phyloP scores from a whole-genome alignment of 1,140 invertebrate genomes.

The Steinernema feltiae region DNA sequence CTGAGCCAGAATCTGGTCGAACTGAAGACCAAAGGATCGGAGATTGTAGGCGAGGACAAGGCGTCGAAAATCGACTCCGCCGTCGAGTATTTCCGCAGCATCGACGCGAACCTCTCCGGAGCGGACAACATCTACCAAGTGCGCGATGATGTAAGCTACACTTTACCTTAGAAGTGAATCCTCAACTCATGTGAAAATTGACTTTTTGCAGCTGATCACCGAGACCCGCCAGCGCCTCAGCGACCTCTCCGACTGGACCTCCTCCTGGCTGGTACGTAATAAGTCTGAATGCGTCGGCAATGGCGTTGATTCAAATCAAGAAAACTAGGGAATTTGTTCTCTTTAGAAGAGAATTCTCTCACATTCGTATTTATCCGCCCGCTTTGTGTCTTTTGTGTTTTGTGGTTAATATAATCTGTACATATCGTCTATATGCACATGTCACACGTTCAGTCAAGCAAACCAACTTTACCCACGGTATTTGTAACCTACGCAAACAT shows the following conservation, averaged over 20 bases:
- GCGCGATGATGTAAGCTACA: background rate
- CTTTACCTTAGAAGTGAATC: background rate
- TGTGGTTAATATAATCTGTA: background rate
- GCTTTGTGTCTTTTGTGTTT: background rate
- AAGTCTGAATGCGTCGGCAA: background rate
- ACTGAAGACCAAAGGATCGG: background rate
- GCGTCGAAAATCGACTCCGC: background rate
- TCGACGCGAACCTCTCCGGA: background rate
- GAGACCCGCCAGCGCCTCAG: background rate
- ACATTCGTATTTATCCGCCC: too few species aligned
- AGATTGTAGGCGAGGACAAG: background rate
- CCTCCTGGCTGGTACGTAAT: constrained; percentile 1
- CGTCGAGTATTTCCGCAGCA: background rate
- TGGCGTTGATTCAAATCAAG: background rate
- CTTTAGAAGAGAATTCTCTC: too few species aligned
- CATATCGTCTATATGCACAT: background rate
- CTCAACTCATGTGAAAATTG: background rate
- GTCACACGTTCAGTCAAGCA: too few species aligned
- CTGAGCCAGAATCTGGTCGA: background rate
- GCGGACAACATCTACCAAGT: constrained; percentile 4
- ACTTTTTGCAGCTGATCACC: background rate
- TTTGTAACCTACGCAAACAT: too few species aligned
- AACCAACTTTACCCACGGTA: too few species aligned
- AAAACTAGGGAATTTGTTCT: too few species aligned
- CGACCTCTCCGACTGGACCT: background rate